phyloP scores from a whole-genome alignment of 2,113 vertebrate genomes.

The Axis porcinus region DNA sequence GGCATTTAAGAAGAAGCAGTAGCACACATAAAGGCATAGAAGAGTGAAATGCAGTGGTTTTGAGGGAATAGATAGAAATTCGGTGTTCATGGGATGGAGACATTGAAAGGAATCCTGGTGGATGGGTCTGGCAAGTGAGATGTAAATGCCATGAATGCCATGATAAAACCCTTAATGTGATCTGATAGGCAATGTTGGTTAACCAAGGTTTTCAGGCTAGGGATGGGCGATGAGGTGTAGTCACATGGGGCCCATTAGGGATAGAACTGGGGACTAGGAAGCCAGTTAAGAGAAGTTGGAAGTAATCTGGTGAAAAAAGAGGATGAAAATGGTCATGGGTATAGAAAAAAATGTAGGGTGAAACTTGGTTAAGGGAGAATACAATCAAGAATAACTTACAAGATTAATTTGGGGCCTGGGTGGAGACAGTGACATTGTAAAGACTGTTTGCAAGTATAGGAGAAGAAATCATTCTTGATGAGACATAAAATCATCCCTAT shows the following conservation, averaged over 20 bases:
- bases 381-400: neutral
- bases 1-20: neutral
- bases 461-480: neutral
- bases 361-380: neutral
- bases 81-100: neutral
- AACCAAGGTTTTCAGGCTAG: neutral
- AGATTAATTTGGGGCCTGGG: neutral
- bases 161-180: neutral
- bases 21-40: neutral
- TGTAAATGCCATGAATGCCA: neutral
- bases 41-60: neutral
- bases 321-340: neutral
- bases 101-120: neutral
- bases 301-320: neutral
- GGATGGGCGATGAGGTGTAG: neutral
- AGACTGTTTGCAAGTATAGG: neutral
- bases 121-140: neutral
- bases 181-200: neutral
- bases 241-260: neutral
- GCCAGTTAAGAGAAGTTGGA: neutral
- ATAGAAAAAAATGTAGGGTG: neutral
- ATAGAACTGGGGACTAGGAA: neutral
- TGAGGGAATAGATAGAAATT: neutral
- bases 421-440: neutral
- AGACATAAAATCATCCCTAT: neutral